A percentile compares a stretch with the other conserved stretches of the same genome.
Conservation (phyloP, 2,797 vertebrate genomes). For the Malurus splendens region DNA sequence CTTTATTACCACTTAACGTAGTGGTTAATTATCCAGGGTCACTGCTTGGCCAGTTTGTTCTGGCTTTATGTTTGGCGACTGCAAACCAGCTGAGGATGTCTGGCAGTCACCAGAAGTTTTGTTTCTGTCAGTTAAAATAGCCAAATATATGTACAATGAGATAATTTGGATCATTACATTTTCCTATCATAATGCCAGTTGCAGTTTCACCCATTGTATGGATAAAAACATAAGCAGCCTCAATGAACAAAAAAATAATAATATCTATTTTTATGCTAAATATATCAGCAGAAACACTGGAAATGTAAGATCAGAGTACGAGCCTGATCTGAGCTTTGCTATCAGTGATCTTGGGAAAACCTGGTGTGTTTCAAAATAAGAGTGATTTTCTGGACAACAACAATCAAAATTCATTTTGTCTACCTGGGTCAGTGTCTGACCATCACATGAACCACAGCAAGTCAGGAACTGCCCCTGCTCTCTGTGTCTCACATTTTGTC, state of each 20-base stretch:
- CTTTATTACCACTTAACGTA: neutral
- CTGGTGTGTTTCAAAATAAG: neutral
- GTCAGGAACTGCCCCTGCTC: neutral
- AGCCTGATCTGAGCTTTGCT: neutral
- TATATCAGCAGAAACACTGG: neutral
- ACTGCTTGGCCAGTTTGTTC: neutral
- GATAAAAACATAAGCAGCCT: neutral
- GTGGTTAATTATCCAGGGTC: neutral
- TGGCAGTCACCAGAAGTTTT: neutral
- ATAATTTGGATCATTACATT: constrained; percentile 12
- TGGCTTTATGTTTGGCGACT: neutral
- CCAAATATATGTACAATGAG: neutral
- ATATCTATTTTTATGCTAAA: neutral
- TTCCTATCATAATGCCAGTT: neutral
- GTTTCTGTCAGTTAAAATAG: constrained; percentile 18
- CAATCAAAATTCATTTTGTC: neutral
- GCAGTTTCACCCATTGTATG: neutral
- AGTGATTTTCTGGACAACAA: neutral
- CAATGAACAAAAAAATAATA: neutral
- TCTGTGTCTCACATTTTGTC: neutral
- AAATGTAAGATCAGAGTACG: neutral
- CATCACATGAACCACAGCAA: neutral
- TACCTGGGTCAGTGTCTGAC: neutral
- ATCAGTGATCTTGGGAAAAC: neutral
- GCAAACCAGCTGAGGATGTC: neutral